phyloP scores from a whole-genome alignment of 2,888 invertebrate genomes.

The Syrista parreyssii region DNA sequence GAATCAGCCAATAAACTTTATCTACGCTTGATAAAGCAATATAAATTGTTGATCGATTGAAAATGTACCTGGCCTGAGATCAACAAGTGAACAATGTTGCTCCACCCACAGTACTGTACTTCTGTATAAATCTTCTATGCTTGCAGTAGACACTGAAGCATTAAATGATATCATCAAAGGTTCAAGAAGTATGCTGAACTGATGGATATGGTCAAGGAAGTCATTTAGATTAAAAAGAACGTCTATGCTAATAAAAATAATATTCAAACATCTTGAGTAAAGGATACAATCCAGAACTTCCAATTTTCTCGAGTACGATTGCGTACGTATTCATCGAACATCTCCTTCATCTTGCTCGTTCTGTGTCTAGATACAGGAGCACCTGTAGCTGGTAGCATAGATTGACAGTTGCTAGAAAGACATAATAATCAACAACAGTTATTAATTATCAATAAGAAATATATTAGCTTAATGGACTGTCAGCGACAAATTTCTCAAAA shows the following conservation, averaged over 20 bases:
- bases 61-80: conserved; percentile 88
- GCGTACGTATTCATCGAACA: conserved; percentile 92
- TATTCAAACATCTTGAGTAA: conserved; percentile 50
- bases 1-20: no score
- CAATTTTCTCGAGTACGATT: conserved; percentile 89
- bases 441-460: conserved; percentile 10
- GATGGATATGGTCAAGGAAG: conserved; percentile 31
- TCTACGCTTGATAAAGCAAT: not conserved
- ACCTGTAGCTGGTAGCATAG: conserved; percentile 94
- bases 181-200: conserved; percentile 93
- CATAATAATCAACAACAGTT: conserved; percentile 29
- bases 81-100: conserved; percentile 94
- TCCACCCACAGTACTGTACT: conserved; percentile 95
- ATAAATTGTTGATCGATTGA: not conserved
- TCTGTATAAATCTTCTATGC: conserved; percentile 90
- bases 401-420: conserved; percentile 85
- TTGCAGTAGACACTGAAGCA: conserved; percentile 90
- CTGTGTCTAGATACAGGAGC: conserved; percentile 92
- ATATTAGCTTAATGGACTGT: not conserved
- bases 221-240: not conserved
- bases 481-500: conserved; percentile 1
- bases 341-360: conserved; percentile 90
- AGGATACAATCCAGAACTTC: conserved; percentile 99
- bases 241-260: conserved; percentile 8
- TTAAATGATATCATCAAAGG: conserved; percentile 92